phyloP scores from a whole-genome alignment of 2,888 invertebrate genomes.

The Platycnemis pennipes region DNA sequence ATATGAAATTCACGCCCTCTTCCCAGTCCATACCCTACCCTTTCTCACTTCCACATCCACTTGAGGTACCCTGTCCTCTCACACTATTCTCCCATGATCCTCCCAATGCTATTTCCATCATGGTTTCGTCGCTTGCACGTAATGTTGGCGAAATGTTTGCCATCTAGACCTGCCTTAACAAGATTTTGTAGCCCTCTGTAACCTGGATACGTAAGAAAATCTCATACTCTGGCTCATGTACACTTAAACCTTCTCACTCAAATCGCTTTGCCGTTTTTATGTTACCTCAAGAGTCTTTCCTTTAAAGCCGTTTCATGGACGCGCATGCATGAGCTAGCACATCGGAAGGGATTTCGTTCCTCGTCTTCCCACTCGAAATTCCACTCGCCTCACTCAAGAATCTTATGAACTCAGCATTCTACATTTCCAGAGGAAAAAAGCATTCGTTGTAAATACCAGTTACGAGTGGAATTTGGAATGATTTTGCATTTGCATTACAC shows the following conservation, averaged over 20 bases:
- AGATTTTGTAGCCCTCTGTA: neutral
- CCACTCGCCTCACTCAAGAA: neutral
- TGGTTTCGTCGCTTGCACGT: constrained; percentile 18
- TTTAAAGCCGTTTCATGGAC: neutral
- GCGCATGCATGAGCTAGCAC: neutral
- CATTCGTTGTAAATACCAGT: too few relatives aligned
- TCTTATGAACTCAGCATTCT: neutral
- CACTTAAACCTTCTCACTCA: neutral
- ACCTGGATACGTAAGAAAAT: neutral
- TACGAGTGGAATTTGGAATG: too few relatives aligned
- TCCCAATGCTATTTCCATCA: neutral
- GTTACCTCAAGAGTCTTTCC: neutral
- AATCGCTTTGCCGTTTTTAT: neutral
- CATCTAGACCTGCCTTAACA: constrained; percentile 1
- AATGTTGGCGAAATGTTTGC: neutral
- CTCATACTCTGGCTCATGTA: neutral
- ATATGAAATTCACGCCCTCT: neutral
- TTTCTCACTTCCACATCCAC: neutral
- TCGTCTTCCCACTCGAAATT: neutral
- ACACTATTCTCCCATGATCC: neutral
- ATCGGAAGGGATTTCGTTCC: neutral
- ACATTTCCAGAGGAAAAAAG: too few relatives aligned
- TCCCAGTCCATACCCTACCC: too few relatives aligned
- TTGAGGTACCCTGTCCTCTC: neutral
- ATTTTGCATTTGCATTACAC: too few relatives aligned